Base-by-base conservation (phyloP, 2,888 invertebrate species). In the Carabus problematicus region DNA sequence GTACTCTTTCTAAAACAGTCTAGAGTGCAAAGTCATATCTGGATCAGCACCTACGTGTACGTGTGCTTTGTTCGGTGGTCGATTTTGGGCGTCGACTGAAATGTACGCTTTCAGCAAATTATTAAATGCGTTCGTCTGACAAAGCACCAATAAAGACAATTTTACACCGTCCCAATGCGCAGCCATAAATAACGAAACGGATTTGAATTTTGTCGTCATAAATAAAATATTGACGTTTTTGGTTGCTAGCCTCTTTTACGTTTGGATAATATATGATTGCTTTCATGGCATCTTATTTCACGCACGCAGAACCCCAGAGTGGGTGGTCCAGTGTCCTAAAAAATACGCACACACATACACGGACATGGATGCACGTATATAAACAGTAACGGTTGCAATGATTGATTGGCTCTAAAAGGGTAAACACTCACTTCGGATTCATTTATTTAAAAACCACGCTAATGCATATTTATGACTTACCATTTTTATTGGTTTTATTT, bases 71-170 rank as follows among this genome's bases (percentile, higher is more conserved):
- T 45, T 45, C 45, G 14, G 7, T 45, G 45, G 14, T n/a, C 7
- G 45, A 45, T 6, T 29, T 29, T 29, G 29, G 39, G 62, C 29
- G 41, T 12, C 8, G 43, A 74, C 74, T 75, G 73, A 75, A 71
- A 75, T 76, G 73, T 74, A 75, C 77, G 74, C 74, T 74, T 75
- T 76, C 76, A 75, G 75, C 76, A 76, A 76, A 78, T 77, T 76
- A 76, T 74, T 73, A 75, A 72, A 73, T 73, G 73, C 67, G 71
- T 69, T 56, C 62, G 55, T 69, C 69, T 69, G 69, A 69, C 69
- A 69, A 69, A 69, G 69, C 69, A 69, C 69, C 69, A 69, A 69
- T 69, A 69, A 69, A 69, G 69, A 69, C 69, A 69, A 69, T 69
- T 69, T 69, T 69, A 69, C 69, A 69, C 62, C 73, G 70, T 73